Conservation (phyloP, 2,888 invertebrate species). For the Megastigmus dorsalis region DNA sequence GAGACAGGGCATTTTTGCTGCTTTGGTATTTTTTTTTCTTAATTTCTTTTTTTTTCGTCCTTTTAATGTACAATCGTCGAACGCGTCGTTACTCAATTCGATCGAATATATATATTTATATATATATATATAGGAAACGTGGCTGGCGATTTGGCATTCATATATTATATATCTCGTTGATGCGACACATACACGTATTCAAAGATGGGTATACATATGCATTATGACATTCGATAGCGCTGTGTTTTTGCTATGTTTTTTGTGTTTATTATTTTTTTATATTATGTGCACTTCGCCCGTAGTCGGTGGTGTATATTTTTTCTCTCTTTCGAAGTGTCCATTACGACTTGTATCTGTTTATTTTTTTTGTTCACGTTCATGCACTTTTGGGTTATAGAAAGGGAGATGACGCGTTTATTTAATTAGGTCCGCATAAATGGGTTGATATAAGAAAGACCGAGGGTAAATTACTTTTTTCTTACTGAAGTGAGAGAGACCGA, state of each 20-base stretch:
- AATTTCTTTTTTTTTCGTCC: background rate
- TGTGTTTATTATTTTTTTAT: conserved; percentile 28
- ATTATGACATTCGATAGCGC: conserved; percentile 60
- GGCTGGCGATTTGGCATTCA: conserved; percentile 63
- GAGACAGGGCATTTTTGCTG: conserved; percentile 27
- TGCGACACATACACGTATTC: conserved; percentile 58
- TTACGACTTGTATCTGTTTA: background rate
- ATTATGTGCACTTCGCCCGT: conserved; percentile 54
- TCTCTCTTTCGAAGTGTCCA: conserved; percentile 37
- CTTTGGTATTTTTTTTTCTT: conserved; percentile 47
- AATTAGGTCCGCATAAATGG: conserved; percentile 9
- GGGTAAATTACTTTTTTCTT: conserved; percentile 33
- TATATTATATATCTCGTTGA: conserved; percentile 56
- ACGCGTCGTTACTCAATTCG: conserved; percentile 13
- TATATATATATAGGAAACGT: conserved; percentile 59
- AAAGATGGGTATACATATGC: conserved; percentile 56
- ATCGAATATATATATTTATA: conserved; percentile 22
- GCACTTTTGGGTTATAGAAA: background rate
- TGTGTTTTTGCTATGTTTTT: conserved; percentile 53
- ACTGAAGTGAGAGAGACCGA: conserved; percentile 19
- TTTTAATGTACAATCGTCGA: conserved; percentile 31
- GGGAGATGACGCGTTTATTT: no score
- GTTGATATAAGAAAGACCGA: conserved; percentile 27
- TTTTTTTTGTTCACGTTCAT: background rate
- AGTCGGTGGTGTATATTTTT: conserved; percentile 46